Evolutionary conservation across 2,888 invertebrate species (phyloP).

Genomic region (Allygus modestus): DNA sequence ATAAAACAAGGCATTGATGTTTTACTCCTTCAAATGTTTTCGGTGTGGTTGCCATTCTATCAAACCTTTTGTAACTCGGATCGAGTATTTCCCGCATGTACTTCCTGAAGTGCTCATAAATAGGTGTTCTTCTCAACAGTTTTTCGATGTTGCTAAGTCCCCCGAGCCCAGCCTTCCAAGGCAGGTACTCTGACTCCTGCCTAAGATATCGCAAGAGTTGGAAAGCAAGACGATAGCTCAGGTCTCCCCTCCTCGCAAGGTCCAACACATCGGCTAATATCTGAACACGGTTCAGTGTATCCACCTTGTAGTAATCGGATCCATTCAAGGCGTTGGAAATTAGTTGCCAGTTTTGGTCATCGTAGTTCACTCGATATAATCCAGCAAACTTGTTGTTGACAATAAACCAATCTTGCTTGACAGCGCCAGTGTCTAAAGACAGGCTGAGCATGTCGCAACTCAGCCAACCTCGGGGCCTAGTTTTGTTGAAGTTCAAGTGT

Average conservation of each 20-base stretch:
- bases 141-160: conserved; percentile 87
- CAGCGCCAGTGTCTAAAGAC: conserved; percentile 63
- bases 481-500: conserved; percentile 76
- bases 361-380: conserved; percentile 85
- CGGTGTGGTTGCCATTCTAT: conserved; percentile 76
- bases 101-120: conserved; percentile 81
- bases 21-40: conserved; percentile 79
- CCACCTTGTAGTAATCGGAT: conserved; percentile 70
- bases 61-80: conserved; percentile 83
- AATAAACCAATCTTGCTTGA: conserved; percentile 74
- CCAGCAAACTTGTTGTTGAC: conserved; percentile 77
- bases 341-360: conserved; percentile 81
- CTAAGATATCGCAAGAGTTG: conserved; percentile 88
- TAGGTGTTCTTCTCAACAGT: conserved; percentile 85
- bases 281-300: conserved; percentile 76
- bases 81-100: conserved; percentile 78
- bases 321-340: conserved; percentile 75
- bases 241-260: conserved; percentile 83
- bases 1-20: conserved; percentile 79
- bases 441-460: conserved; percentile 73
- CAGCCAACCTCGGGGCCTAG: conserved; percentile 78
- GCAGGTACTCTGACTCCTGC: conserved; percentile 89
- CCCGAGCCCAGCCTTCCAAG: conserved; percentile 90
- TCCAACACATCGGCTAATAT: conserved; percentile 92
- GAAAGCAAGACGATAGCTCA: conserved; percentile 86